These are phyloP conservation scores for Percopsis transmontana DNA, from an alignment of 2,113 vertebrate genomes.

Conservation along the genomic window DNA sequence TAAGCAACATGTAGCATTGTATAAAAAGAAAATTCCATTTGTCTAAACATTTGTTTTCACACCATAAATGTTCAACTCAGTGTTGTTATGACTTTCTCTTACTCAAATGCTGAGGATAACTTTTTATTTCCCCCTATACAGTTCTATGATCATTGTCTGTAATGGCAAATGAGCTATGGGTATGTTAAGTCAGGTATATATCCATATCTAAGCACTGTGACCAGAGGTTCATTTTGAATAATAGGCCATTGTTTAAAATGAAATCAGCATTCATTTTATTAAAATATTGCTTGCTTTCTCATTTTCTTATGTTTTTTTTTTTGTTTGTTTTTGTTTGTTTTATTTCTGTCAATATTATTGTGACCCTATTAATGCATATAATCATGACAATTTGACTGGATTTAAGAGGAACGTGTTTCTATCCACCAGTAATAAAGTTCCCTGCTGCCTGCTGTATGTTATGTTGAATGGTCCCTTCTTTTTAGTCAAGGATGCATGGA, in stretches of 20 bases:
- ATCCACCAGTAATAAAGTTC: slow-evolving; percentile 76
- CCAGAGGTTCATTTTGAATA: slow-evolving; percentile 65
- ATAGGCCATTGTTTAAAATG: slow-evolving; percentile 50
- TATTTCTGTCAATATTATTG: slow-evolving; percentile 50
- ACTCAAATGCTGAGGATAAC: slow-evolving; percentile 7
- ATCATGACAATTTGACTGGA: slow-evolving; percentile 48
- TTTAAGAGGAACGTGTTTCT: slow-evolving; percentile 58
- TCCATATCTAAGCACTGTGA: slow-evolving; percentile 91
- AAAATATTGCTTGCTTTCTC: slow-evolving; percentile 31
- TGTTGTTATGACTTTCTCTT: slow-evolving; percentile 27
- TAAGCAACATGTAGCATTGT: slow-evolving; percentile 72
- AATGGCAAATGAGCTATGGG: slow-evolving; percentile 62
- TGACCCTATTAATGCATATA: slow-evolving; percentile 59
- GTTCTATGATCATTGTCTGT: slow-evolving; percentile 58
- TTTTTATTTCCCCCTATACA: slow-evolving; percentile 37
- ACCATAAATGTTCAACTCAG: slow-evolving; percentile 5
- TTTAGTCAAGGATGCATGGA: not conserved
- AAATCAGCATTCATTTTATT: slow-evolving; percentile 54
- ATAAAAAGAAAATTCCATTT: slow-evolving; percentile 27
- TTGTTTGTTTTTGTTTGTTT: slow-evolving; percentile 13
- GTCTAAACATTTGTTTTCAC: slow-evolving; percentile 6
- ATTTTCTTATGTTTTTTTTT: slow-evolving; percentile 46
- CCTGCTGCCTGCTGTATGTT: slow-evolving; percentile 72
- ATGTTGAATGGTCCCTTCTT: slow-evolving; percentile 6
- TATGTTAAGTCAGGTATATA: slow-evolving; percentile 55